These are phyloP conservation scores for Cynocephalus volans DNA, from an alignment of 2,113 vertebrate species.

Conservation along the genomic window DNA sequence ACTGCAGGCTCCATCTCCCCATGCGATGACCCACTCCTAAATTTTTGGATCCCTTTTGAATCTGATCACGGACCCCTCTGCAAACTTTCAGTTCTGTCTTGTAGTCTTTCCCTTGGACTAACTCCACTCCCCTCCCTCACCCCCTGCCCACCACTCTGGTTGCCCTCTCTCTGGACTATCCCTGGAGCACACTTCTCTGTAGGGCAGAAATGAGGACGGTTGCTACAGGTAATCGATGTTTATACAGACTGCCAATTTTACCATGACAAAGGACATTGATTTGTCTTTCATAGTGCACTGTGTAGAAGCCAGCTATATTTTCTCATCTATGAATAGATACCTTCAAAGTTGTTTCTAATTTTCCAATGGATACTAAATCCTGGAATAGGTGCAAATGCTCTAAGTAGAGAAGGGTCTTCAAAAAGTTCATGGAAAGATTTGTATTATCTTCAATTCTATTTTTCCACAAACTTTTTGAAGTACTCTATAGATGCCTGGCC, in stretches of 20 bases:
- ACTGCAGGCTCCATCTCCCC: background rate
- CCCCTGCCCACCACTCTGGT: fast-evolving
- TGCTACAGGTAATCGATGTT: no score
- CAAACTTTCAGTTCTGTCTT: background rate
- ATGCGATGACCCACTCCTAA: fast-evolving
- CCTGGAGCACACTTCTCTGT: background rate
- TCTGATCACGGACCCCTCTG: fast-evolving
- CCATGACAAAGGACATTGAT: background rate
- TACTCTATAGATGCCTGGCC: no score
- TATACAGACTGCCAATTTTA: background rate
- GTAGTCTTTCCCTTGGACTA: background rate
- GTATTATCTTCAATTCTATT: no score
- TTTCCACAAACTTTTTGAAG: no score
- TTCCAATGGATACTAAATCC: background rate
- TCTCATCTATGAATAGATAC: background rate
- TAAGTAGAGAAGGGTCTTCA: background rate
- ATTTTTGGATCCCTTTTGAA: background rate
- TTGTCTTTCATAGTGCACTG: background rate
- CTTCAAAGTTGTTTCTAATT: background rate
- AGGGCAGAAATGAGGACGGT: background rate
- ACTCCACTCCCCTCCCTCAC: fast-evolving
- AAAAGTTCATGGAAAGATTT: no score
- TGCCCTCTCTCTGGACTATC: background rate
- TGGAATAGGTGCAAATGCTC: background rate
- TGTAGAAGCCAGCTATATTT: background rate